Evolutionary conservation across 2,888 invertebrate species (phyloP).

Genomic region (Gastrophysa polygoni): DNA sequence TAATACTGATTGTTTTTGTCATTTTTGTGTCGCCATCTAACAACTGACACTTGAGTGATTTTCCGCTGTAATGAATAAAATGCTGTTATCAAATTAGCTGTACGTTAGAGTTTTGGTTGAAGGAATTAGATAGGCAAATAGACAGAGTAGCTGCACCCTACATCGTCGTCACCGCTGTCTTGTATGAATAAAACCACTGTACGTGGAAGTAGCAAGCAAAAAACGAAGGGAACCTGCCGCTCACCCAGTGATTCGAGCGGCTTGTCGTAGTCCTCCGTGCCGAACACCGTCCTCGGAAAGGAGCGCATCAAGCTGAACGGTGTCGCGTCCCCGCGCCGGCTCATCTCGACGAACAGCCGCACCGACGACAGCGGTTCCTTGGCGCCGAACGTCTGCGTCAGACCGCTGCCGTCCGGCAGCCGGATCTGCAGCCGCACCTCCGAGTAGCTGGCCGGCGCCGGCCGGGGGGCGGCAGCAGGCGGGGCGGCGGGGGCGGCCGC

Average conservation of each 20-base stretch:
- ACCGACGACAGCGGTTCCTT: constrained; percentile 92
- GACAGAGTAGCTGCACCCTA: too few species aligned
- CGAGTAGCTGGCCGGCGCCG: constrained; percentile 60
- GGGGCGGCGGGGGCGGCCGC: constrained; percentile 41
- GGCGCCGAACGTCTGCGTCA: constrained; percentile 79
- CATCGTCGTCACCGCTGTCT: too few species aligned
- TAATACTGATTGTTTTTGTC: too few species aligned
- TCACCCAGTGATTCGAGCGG: constrained; percentile 83
- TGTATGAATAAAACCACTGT: too few species aligned
- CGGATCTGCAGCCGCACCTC: constrained; percentile 79
- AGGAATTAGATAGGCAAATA: too few species aligned
- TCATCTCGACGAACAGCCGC: constrained; percentile 84
- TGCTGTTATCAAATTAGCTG: too few species aligned
- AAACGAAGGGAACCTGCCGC: too few species aligned
- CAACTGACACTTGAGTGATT: too few species aligned
- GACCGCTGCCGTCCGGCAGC: constrained; percentile 73
- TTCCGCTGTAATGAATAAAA: too few species aligned
- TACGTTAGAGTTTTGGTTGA: too few species aligned
- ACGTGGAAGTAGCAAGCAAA: too few species aligned
- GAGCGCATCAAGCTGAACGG: constrained; percentile 86
- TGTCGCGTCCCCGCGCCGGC: constrained; percentile 72
- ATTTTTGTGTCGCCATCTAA: too few species aligned
- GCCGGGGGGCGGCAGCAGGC: constrained; percentile 52
- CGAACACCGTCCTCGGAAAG: constrained; percentile 89
- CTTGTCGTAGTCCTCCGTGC: constrained; percentile 84